These are phyloP conservation scores for Willisornis vidua DNA, from an alignment of 2,113 vertebrate genomes.

Conservation along the genomic window DNA sequence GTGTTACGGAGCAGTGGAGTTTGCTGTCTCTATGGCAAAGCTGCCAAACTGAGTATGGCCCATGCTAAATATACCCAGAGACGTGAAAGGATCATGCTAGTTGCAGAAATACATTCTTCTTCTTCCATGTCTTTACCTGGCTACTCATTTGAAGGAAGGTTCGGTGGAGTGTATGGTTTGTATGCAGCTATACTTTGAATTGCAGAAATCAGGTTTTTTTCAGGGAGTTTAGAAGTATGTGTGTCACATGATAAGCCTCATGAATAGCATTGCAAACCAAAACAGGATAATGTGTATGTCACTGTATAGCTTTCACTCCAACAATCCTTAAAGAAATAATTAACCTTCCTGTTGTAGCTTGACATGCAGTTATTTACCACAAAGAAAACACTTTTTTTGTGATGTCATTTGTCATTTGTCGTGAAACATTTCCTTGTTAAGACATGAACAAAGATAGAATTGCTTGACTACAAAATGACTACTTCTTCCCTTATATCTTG, in stretches of 20 bases:
- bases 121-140: neutral
- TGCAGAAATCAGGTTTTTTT: neutral
- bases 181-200: neutral
- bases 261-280: neutral
- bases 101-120: neutral
- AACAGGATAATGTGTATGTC: neutral
- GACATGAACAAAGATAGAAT: neutral
- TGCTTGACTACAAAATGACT: neutral
- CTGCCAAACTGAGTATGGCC: neutral
- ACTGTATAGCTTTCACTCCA: neutral
- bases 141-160: neutral
- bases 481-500: neutral
- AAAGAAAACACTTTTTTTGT: neutral
- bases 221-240: neutral
- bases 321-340: neutral
- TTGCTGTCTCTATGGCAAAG: neutral
- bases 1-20: neutral
- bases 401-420: neutral
- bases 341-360: neutral
- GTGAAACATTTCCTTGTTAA: neutral
- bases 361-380: neutral
- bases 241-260: neutral
- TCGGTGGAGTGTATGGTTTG: neutral
- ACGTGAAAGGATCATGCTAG: accelerated
- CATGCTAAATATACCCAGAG: neutral